Percentiles rank a stretch among this genome's conserved stretches.
phyloP scores from a whole-genome alignment of 2,888 invertebrate species.

The Rambutsinella grinnellia region DNA sequence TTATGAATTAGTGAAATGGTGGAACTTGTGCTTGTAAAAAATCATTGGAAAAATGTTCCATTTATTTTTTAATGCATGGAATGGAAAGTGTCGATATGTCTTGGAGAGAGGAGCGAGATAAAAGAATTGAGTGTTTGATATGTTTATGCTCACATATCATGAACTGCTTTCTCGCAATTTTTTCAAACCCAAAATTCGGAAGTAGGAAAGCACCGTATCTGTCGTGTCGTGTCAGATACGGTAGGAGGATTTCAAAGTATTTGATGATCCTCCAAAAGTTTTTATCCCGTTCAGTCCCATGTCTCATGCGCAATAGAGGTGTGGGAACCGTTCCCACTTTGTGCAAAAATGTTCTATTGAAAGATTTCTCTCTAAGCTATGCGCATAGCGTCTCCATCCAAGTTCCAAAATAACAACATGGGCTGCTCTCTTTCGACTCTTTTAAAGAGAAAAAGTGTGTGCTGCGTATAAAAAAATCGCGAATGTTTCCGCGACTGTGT shows the following conservation, averaged over 20 bases:
- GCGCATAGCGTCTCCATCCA: neutral
- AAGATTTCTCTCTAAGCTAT: neutral
- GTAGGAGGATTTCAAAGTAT: slow-evolving; percentile 43
- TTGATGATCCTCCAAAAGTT: slow-evolving; percentile 29
- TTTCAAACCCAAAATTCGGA: neutral
- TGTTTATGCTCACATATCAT: slow-evolving; percentile 11
- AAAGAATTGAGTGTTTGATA: slow-evolving; percentile 23
- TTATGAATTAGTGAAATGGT: no score
- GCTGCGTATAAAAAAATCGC: neutral
- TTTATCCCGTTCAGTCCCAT: neutral
- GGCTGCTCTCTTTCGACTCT: neutral
- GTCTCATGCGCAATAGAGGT: neutral
- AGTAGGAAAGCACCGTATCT: slow-evolving; percentile 19
- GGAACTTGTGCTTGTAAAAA: no score
- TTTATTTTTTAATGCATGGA: neutral
- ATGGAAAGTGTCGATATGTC: neutral
- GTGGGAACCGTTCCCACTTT: neutral
- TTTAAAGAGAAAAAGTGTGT: neutral
- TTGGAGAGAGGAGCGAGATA: slow-evolving; percentile 6
- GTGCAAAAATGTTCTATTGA: neutral
- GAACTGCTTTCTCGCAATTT: neutral
- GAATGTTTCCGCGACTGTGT: neutral
- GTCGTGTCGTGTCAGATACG: neutral
- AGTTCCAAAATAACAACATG: neutral
- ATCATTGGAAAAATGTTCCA: neutral